Evolutionary conservation across 2,888 invertebrate genomes (phyloP).

Genomic region (Drosophila pseudotalamancana): DNA sequence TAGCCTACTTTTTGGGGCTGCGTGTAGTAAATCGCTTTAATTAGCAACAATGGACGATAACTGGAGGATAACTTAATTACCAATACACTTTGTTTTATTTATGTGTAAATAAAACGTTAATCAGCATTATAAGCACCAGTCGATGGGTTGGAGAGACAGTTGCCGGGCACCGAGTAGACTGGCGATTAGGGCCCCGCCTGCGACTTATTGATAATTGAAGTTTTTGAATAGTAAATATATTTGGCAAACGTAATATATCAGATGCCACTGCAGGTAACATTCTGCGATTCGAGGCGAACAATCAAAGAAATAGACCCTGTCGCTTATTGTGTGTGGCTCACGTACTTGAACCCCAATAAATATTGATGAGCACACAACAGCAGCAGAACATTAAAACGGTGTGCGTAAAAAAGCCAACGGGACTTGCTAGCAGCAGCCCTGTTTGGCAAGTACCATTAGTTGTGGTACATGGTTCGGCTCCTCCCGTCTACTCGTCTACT

Average conservation of each 20-base stretch:
- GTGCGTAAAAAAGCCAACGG: conserved; percentile 63
- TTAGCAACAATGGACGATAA: conserved; percentile 38
- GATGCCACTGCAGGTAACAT: conserved; percentile 1
- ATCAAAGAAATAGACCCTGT: conserved; percentile 32
- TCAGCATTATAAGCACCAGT: conserved; percentile 51
- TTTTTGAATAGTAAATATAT: conserved; percentile 72
- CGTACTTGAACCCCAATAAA: conserved; percentile 78
- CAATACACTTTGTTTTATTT: conserved; percentile 61
- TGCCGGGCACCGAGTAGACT: not conserved
- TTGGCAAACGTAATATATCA: conserved; percentile 31
- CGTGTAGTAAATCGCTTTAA: conserved; percentile 33
- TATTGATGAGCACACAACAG: conserved; percentile 79
- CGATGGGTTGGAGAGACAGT: not conserved
- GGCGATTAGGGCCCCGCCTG: conserved; percentile 47
- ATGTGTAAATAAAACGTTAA: conserved; percentile 65
- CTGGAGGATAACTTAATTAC: conserved; percentile 65
- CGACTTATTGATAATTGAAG: conserved; percentile 71
- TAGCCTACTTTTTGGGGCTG: conserved; percentile 35
- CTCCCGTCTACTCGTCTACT: not conserved
- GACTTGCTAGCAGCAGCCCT: no score
- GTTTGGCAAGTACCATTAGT: conserved; percentile 16
- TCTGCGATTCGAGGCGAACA: conserved; percentile 6
- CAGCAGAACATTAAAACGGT: conserved; percentile 76
- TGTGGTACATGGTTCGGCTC: not conserved
- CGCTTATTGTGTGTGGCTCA: conserved; percentile 71